Conservation (phyloP, 2,113 vertebrate species). For the Stictonetta naevosa region DNA sequence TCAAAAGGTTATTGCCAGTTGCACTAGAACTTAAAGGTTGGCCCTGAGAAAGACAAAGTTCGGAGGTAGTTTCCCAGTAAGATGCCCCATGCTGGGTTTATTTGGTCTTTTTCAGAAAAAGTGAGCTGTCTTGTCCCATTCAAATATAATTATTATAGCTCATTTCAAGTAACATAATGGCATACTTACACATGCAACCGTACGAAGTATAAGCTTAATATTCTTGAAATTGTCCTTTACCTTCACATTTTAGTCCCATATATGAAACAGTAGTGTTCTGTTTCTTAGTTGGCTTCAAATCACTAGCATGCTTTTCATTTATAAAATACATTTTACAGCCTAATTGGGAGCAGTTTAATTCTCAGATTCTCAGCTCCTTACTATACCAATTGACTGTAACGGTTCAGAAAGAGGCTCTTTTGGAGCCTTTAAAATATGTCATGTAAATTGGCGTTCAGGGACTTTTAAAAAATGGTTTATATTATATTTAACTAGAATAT, state of each 20-base stretch:
- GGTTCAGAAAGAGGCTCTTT: slow-evolving; percentile 28
- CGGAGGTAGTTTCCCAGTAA: not conserved
- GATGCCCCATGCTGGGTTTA: not conserved
- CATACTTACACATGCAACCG: not conserved
- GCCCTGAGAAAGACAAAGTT: not conserved
- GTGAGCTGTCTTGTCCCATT: not conserved
- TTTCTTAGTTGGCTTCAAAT: slow-evolving; percentile 52
- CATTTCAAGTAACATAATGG: slow-evolving; percentile 4
- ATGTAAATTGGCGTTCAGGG: slow-evolving; percentile 15
- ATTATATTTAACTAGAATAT: slow-evolving; percentile 34
- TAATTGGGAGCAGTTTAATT: slow-evolving; percentile 68
- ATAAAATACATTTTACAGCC: slow-evolving; percentile 57
- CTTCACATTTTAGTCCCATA: not conserved
- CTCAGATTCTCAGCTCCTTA: slow-evolving; percentile 52
- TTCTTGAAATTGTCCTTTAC: slow-evolving; percentile 29
- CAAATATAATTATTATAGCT: not conserved
- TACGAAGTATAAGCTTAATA: not conserved
- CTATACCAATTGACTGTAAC: slow-evolving; percentile 53
- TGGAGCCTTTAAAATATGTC: slow-evolving; percentile 28
- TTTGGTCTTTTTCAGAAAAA: not conserved
- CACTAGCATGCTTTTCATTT: slow-evolving; percentile 54
- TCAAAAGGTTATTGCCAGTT: not conserved
- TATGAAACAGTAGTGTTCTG: slow-evolving; percentile 49
- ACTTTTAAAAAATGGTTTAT: not conserved
- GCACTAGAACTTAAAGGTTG: not conserved